phyloP scores from a whole-genome alignment of 2,113 vertebrate species.

The Lates calcarifer region DNA sequence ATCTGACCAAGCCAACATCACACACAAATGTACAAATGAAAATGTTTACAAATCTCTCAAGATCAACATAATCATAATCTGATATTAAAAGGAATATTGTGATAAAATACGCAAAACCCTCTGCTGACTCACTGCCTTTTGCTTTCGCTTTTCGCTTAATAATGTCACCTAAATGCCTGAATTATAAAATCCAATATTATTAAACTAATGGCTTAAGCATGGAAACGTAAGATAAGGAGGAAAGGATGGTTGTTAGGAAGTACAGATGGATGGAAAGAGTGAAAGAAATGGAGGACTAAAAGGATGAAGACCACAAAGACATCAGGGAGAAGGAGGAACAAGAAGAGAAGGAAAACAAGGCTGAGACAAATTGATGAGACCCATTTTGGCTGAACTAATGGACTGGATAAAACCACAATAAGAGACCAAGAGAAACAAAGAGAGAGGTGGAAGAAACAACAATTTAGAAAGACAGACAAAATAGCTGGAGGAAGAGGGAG shows the following conservation, averaged over 20 bases:
- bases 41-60: not conserved
- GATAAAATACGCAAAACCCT: no score
- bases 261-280: slow-evolving; percentile 1
- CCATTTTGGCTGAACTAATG: slow-evolving; percentile 56
- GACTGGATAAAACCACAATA: slow-evolving; percentile 42
- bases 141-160: slow-evolving; percentile 33
- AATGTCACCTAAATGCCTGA: slow-evolving; percentile 42
- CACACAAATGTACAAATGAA: no score
- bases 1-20: slow-evolving; percentile 10
- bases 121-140: slow-evolving; percentile 28
- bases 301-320: slow-evolving; percentile 47
- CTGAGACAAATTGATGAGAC: slow-evolving; percentile 47
- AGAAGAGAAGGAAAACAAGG: slow-evolving; percentile 31
- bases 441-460: not conserved
- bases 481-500: not conserved
- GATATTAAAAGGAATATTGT: slow-evolving; percentile 5
- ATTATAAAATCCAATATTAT: slow-evolving; percentile 52
- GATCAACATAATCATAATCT: not conserved
- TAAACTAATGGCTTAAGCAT: slow-evolving; percentile 43
- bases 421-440: slow-evolving; percentile 9
- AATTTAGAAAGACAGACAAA: not conserved
- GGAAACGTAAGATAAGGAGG: slow-evolving; percentile 28
- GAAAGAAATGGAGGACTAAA: slow-evolving; percentile 18
- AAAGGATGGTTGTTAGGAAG: slow-evolving; percentile 17
- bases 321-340: slow-evolving; percentile 19